phyloP scores from a whole-genome alignment of 2,888 invertebrate genomes.

The Dendrolimus houi region DNA sequence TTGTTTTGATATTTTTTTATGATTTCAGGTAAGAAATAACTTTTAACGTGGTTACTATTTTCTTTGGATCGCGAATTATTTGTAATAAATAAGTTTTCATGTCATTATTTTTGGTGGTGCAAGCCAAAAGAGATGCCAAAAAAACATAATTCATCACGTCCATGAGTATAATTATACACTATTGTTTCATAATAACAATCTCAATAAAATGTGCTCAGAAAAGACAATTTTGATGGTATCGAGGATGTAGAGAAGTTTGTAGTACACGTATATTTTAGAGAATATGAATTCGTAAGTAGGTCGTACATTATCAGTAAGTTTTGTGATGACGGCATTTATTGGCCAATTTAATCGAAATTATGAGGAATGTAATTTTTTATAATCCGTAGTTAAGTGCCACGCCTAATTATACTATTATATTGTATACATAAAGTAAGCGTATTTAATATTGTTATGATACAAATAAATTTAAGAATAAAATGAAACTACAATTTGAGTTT shows the following conservation, averaged over 20 bases:
- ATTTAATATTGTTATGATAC: slow-evolving; percentile 66
- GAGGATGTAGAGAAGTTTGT: slow-evolving; percentile 35
- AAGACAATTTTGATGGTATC: slow-evolving; percentile 57
- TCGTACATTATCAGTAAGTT: slow-evolving; percentile 32
- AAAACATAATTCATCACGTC: slow-evolving; percentile 48
- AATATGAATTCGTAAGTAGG: slow-evolving; percentile 22
- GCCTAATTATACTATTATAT: slow-evolving; percentile 57
- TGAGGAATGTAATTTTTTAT: slow-evolving; percentile 57
- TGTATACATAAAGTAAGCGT: slow-evolving; percentile 54
- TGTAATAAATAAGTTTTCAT: slow-evolving; percentile 8
- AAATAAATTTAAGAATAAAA: slow-evolving; percentile 44
- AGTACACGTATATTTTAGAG: slow-evolving; percentile 31
- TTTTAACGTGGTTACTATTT: too few species aligned
- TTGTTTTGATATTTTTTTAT: too few species aligned
- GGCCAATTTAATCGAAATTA: slow-evolving; percentile 59
- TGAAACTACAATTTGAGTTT: slow-evolving; percentile 56
- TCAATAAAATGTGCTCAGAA: slow-evolving; percentile 60
- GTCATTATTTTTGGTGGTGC: slow-evolving; percentile 48
- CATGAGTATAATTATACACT: slow-evolving; percentile 31
- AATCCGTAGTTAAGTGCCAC: slow-evolving; percentile 67
- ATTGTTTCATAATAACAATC: slow-evolving; percentile 14
- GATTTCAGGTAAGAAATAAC: too few species aligned
- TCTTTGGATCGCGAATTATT: neutral
- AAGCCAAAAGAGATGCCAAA: slow-evolving; percentile 73
- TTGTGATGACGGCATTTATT: slow-evolving; percentile 70